phyloP scores from a whole-genome alignment of 1,140 invertebrate species.

The Heliconius nattereri region DNA sequence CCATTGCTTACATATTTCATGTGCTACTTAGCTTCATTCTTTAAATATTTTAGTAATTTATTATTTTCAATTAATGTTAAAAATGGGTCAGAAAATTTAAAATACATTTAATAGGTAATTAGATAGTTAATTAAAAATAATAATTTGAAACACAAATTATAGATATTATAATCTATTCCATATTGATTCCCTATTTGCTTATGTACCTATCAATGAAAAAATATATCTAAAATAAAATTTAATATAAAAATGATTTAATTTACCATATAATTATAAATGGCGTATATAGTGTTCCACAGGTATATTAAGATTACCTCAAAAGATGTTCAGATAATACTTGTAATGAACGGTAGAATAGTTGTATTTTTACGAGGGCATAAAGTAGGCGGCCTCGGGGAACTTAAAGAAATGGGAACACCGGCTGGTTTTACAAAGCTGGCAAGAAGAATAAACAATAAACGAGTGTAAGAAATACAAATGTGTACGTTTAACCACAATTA shows the following conservation, averaged over 20 bases:
- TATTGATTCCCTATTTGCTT: neutral
- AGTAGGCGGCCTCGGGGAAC: conserved; percentile 34
- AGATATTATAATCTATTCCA: neutral
- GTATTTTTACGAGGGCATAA: conserved; percentile 30
- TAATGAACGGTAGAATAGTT: conserved; percentile 30
- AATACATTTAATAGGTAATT: no score
- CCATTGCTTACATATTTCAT: neutral
- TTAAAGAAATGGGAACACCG: conserved; percentile 41
- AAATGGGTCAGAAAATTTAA: no score
- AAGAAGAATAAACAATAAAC: conserved; percentile 28
- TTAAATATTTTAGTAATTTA: no score
- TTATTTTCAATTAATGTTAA: no score
- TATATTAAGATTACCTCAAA: conserved; percentile 5
- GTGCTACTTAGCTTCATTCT: no score
- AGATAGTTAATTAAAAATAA: no score
- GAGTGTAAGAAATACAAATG: conserved; percentile 23
- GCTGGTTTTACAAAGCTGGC: conserved; percentile 27
- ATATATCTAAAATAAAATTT: no score
- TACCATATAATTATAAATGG: neutral
- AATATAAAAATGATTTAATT: neutral
- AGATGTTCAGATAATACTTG: conserved; percentile 28
- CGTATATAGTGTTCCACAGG: neutral
- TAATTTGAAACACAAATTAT: neutral
- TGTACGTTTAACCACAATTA: conserved; percentile 5
- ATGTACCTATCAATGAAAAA: no score